phyloP scores from a whole-genome alignment of 1,140 invertebrate species.

The Dendroctonus valens region DNA sequence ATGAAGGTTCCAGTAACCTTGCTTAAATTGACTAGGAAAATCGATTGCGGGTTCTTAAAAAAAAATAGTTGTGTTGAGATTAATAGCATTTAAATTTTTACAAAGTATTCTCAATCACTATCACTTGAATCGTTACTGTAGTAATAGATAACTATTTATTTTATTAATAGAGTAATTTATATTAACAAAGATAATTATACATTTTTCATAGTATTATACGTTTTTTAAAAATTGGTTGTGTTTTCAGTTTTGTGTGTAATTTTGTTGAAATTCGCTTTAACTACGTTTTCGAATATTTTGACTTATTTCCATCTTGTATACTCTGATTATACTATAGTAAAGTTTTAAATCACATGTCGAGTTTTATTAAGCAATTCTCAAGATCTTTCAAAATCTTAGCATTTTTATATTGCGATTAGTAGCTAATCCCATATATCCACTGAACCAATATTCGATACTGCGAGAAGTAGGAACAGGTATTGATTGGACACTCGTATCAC shows the following conservation, averaged over 20 bases:
- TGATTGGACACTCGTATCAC: too few relatives aligned
- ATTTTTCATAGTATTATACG: slow-evolving; percentile 38
- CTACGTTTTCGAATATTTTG: slow-evolving; percentile 7
- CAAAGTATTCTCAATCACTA: slow-evolving; percentile 21
- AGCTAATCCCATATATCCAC: too few relatives aligned
- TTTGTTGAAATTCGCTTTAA: slow-evolving; percentile 9
- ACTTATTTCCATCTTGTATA: slow-evolving; percentile 19
- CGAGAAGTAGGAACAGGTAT: too few relatives aligned
- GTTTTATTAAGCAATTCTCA: slow-evolving; percentile 2
- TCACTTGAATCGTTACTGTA: slow-evolving; percentile 24
- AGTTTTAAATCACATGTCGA: slow-evolving; percentile 19
- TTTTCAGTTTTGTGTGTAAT: slow-evolving; percentile 23
- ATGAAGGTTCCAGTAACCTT: too few relatives aligned
- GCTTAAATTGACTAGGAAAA: not conserved
- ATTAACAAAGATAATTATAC: slow-evolving; percentile 38
- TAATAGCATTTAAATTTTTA: slow-evolving; percentile 27
- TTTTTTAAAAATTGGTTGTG: slow-evolving; percentile 24
- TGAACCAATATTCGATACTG: too few relatives aligned
- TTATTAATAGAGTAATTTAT: slow-evolving; percentile 43
- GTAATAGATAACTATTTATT: slow-evolving; percentile 39
- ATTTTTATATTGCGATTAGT: too few relatives aligned
- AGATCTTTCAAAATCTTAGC: too few relatives aligned
- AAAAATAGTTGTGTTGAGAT: slow-evolving; percentile 27
- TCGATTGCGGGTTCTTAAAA: slow-evolving; percentile 1
- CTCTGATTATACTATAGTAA: slow-evolving; percentile 27